Evolutionary conservation across 2,797 vertebrate genomes (phyloP), one percentile per base, ranked within the genome.

Genomic region (Micropoecilia bifurca): DNA sequence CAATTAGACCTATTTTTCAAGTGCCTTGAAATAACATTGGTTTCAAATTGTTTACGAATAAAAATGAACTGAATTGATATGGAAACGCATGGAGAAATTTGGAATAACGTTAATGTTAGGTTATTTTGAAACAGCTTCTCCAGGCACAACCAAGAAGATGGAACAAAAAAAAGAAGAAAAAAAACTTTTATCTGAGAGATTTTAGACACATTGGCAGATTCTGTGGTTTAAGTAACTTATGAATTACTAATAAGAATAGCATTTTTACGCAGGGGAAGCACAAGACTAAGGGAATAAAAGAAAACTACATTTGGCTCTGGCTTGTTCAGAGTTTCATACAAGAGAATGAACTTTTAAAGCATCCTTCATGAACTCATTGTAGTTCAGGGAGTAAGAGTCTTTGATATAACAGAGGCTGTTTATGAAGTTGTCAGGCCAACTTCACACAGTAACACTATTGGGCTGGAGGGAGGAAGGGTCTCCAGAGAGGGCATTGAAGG

Each of bases 401-500:
- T 90, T 83, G 85, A 93, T 80, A 74, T 77, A 79, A 80, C 77
- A 83, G 89, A 88, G 88, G 87, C 89, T 89, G 85, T 92, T 93
- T 92, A 80, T 76, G 69, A 90, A 93, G 86, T 89, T 86, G 83
- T 87, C 79, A 63, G 74, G 83, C 84, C 82, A 87, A 92, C 85
- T 90, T 88, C 86, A 88, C 86, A 89, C 76, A 91, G 87, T 90
- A 91, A 84, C 82, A 80, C 86, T 85, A 82, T 79, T 83, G 84
- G 85, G 90, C 90, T 89, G 2, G 76, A 7, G 7, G 14, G 13
- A 1, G 45, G 45, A 82, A 76, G 91, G 89, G 80, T 82, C 90
- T 93, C 92, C 81, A 78, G 84, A 88, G 91, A 91, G 88, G 77
- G 63, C 69, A 76, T 76, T 50, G 81, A 75, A 73, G 55, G 71